A percentile compares a stretch with the other conserved stretches of the same genome.
phyloP scores from a whole-genome alignment of 2,888 invertebrate genomes.

The Elgonia sp. region DNA sequence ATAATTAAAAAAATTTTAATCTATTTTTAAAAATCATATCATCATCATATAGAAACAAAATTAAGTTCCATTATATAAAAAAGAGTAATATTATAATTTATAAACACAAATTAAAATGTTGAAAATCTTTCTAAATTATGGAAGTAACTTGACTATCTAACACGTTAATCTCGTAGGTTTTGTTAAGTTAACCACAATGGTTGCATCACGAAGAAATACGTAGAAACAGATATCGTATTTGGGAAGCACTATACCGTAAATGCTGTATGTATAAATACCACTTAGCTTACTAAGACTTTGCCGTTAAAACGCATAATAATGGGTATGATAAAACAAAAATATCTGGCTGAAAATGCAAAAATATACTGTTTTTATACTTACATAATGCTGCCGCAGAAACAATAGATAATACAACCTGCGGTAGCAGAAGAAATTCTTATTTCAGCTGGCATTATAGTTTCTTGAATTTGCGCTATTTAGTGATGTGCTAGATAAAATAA shows the following conservation, averaged over 20 bases:
- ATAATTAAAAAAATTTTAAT: too few relatives aligned
- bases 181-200: slow-evolving; percentile 46
- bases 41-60: too few relatives aligned
- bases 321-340: background rate
- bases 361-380: background rate
- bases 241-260: slow-evolving; percentile 35
- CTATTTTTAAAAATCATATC: too few relatives aligned
- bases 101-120: slow-evolving; percentile 4
- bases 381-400: background rate
- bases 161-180: slow-evolving; percentile 42
- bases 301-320: slow-evolving; percentile 21
- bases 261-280: slow-evolving; percentile 32
- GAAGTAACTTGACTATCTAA: slow-evolving; percentile 20
- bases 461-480: slow-evolving; percentile 18
- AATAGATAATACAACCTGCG: background rate
- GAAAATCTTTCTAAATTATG: background rate
- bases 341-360: background rate
- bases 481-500: slow-evolving; percentile 46
- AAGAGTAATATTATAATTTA: too few relatives aligned
- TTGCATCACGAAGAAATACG: slow-evolving; percentile 48
- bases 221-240: slow-evolving; percentile 46
- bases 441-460: slow-evolving; percentile 18
- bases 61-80: too few relatives aligned
- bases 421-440: slow-evolving; percentile 11
- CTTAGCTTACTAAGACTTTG: slow-evolving; percentile 39